Conservation (phyloP, 2,888 invertebrate species). For the Ophioninae sp. region DNA sequence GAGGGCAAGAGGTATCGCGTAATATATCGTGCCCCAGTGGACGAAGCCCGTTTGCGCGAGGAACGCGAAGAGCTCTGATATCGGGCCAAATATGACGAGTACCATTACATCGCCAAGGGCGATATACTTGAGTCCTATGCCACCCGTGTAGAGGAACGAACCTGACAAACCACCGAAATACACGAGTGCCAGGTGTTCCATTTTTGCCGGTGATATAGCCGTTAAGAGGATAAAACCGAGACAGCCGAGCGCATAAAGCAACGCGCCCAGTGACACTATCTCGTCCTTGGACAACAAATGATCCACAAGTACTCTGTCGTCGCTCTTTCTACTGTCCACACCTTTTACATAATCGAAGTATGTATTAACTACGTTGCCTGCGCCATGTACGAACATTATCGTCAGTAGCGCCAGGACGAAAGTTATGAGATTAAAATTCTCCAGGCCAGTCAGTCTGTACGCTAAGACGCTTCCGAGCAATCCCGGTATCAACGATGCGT, state of each 20-base stretch:
- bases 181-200: constrained; percentile 96
- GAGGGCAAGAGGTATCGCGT: constrained; percentile 95
- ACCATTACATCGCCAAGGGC: constrained; percentile 96
- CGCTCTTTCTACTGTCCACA: constrained; percentile 94
- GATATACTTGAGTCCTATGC: constrained; percentile 97
- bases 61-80: constrained; percentile 96
- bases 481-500: constrained; percentile 95
- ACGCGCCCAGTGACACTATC: constrained; percentile 93
- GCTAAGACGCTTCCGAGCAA: constrained; percentile 94
- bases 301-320: constrained; percentile 97
- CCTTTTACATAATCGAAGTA: constrained; percentile 97
- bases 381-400: constrained; percentile 95
- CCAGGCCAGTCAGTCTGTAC: constrained; percentile 89
- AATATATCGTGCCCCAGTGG: constrained; percentile 95
- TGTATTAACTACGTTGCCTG: constrained; percentile 98
- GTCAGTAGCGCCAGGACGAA: constrained; percentile 92
- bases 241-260: constrained; percentile 94
- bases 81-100: constrained; percentile 95
- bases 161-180: constrained; percentile 97
- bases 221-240: constrained; percentile 90
- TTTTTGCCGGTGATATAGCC: constrained; percentile 92
- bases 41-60: constrained; percentile 95
- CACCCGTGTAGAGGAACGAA: constrained; percentile 98
- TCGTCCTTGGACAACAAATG: constrained; percentile 91
- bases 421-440: constrained; percentile 90